Percentiles rank a stretch among this genome's conserved stretches.
phyloP scores from a whole-genome alignment of 2,113 vertebrate genomes.

The Megaceryle maxima region DNA sequence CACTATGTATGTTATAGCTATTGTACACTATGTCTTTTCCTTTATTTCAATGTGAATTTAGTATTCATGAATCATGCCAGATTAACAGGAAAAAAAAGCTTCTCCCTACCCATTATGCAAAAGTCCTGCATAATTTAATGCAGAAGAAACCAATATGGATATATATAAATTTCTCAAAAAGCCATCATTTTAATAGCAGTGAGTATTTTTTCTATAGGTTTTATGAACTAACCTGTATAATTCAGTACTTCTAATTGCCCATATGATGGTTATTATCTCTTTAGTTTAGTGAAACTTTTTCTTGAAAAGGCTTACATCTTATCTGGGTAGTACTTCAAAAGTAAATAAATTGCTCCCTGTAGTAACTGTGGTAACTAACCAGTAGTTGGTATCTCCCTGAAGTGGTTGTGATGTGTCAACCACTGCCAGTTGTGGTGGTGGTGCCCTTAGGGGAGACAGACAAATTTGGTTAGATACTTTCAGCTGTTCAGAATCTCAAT shows the following conservation, averaged over 20 bases:
- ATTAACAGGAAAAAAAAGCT: slow-evolving; percentile 24
- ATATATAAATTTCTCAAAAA: background rate
- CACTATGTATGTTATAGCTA: background rate
- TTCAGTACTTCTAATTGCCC: background rate
- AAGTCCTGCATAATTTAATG: slow-evolving; percentile 6
- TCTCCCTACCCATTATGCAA: background rate
- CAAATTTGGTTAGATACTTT: background rate
- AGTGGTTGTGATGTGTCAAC: background rate
- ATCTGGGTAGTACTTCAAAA: background rate
- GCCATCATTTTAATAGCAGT: background rate
- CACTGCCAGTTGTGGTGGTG: background rate
- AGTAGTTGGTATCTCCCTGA: background rate
- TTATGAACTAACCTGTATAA: background rate
- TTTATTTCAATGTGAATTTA: background rate
- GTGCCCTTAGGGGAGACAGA: background rate
- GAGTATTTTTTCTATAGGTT: background rate
- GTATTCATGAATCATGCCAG: background rate
- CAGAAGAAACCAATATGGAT: background rate
- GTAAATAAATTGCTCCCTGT: background rate
- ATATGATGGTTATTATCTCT: background rate
- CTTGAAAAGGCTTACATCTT: background rate
- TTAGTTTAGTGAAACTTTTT: background rate
- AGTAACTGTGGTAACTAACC: background rate
- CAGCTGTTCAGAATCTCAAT: background rate
- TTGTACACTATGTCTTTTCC: accelerated